Percentiles rank a stretch among this genome's conserved stretches.
These are phyloP conservation scores for Reticulitermes speratus DNA, from an alignment of 1,140 invertebrate species.

Conservation along the genomic window DNA sequence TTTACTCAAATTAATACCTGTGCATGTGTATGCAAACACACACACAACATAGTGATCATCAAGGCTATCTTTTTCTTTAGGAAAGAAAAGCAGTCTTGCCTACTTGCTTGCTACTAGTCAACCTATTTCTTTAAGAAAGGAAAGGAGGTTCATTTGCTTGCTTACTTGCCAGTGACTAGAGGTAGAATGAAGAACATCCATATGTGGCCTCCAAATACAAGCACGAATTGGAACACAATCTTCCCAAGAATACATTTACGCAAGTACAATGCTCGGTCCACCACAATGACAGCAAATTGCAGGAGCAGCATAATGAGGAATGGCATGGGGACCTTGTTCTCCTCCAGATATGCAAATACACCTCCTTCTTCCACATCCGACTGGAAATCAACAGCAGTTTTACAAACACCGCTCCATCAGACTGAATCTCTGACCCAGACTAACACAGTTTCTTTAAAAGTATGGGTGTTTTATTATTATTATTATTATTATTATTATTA, in stretches of 20 bases:
- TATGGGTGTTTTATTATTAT: too few species aligned
- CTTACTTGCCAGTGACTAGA: constrained; percentile 71
- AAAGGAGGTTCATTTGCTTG: too few species aligned
- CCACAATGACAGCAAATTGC: constrained; percentile 90
- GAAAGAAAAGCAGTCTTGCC: too few species aligned
- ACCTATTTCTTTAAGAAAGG: too few species aligned
- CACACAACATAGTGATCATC: too few species aligned
- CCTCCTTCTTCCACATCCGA: constrained; percentile 86
- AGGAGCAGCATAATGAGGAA: constrained; percentile 95
- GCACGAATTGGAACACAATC: constrained; percentile 88
- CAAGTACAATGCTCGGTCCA: constrained; percentile 95
- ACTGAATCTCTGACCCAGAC: too few species aligned
- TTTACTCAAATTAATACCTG: too few species aligned
- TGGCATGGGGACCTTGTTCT: constrained; percentile 92
- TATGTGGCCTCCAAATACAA: constrained; percentile 91
- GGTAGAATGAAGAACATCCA: constrained; percentile 98
- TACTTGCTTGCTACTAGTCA: too few species aligned
- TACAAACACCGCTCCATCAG: neutral
- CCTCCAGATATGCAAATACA: constrained; percentile 86
- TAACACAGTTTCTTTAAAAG: too few species aligned
- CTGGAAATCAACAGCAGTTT: constrained; percentile 52
- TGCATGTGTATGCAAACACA: too few species aligned
- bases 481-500: too few species aligned
- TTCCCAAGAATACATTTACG: constrained; percentile 92
- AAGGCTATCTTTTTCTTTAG: too few species aligned